Base-by-base conservation (phyloP, 2,888 invertebrate species). In the Pheosia tremula region DNA sequence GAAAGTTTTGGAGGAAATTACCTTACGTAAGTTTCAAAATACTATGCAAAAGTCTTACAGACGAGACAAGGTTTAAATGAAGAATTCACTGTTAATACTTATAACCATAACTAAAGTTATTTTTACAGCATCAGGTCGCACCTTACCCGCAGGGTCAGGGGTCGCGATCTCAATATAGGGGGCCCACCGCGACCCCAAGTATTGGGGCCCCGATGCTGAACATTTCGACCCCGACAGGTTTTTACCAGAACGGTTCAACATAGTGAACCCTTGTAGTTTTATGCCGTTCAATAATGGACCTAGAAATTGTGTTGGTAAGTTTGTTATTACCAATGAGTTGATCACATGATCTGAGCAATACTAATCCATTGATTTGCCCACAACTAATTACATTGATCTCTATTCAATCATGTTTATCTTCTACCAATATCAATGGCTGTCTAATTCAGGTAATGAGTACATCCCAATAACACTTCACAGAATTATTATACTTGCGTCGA, bases 171-270 rank as follows among this genome's bases (percentile, higher is more conserved):
- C 87, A 38, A 87, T 94, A 6, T 89, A 91, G 83, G 88, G 88
- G 52, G 75, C 80, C 11, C 95, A 95, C 71, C 81, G 94, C 13
- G 93, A 95, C 74, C 90, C 92, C 8, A 86, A 90, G 64, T 90
- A 93, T 74, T 96, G 94, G 93, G 94, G 94, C 69, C 93, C 95
- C 0, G 90, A 95, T 62, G 95, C 95, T 0, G 93, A 94, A 45
- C 87, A 86, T 57, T 96, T 95, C 74, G 93, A 95, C 73, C 96
- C 96, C 0, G 95, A 95, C 69, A 79, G 95, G 60, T 95, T 95
- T 77, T 75, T 93, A 54, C 94, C 94, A 1, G 95, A 95, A 72
- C 81, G 91, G 65, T 83, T 83, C 9, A 82, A 87, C 4, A 69
- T 84, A 47, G 71, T 83, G 3, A 83, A 90, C 66, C 72, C 90